Evolutionary conservation across 1,140 invertebrate species (phyloP).

Genomic region (Hyphantria cunea): DNA sequence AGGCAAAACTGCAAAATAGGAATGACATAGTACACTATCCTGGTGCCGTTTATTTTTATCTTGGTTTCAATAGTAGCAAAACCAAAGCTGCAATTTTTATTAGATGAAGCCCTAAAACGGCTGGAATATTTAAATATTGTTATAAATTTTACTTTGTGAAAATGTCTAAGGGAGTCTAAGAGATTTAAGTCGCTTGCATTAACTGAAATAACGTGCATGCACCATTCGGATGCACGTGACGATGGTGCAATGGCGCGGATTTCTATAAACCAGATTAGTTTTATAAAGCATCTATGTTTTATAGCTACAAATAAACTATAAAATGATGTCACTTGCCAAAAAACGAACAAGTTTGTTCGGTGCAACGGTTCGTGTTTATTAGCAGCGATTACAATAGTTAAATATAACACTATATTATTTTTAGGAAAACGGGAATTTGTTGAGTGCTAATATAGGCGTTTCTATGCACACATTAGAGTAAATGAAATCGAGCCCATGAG

Average conservation of each 20-base stretch:
- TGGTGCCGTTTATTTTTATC: background rate
- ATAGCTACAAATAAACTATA: background rate
- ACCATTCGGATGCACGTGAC: conserved; percentile 46
- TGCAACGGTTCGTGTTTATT: background rate
- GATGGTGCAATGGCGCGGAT: conserved; percentile 45
- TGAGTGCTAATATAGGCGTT: no score
- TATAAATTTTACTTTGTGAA: background rate
- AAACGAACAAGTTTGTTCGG: background rate
- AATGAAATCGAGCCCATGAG: no score
- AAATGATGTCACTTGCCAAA: background rate
- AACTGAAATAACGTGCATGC: conserved; percentile 24
- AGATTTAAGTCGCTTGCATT: conserved; percentile 19
- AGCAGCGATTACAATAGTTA: no score
- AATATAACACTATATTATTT: no score
- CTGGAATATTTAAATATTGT: no score
- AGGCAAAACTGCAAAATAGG: no score
- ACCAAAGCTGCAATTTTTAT: no score
- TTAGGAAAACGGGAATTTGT: no score
- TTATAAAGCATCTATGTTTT: conserved; percentile 19
- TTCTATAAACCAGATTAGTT: conserved; percentile 47
- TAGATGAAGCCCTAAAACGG: no score
- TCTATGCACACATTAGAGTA: no score
- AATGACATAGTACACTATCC: background rate
- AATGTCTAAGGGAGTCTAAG: no score
- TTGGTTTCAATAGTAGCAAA: no score